These are phyloP conservation scores for Troides oblongomaculatus DNA, from an alignment of 2,888 invertebrate genomes.

Conservation along the genomic window DNA sequence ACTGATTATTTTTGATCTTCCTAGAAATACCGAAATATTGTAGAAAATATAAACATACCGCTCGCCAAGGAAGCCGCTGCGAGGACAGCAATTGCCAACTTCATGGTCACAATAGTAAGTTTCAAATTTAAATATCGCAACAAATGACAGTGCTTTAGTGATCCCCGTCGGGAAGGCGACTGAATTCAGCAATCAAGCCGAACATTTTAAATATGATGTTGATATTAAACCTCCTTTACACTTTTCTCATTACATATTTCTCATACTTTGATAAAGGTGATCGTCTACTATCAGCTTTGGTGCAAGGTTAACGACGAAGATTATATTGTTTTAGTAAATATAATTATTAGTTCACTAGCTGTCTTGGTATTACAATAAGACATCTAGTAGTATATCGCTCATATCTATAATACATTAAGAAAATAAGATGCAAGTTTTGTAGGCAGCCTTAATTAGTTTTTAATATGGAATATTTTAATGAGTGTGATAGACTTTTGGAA, in stretches of 20 bases:
- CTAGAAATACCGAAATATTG: not conserved
- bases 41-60: slow-evolving; percentile 34
- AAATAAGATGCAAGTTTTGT: not conserved
- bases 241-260: not conserved
- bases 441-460: not conserved
- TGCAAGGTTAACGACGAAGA: not conserved
- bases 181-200: slow-evolving; percentile 1
- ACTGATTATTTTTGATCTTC: no score
- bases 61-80: slow-evolving; percentile 33
- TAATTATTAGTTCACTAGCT: no score
- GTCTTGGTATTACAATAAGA: no score
- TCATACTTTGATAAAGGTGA: not conserved
- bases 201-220: slow-evolving; percentile 2
- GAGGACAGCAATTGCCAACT: slow-evolving; percentile 31
- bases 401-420: no score
- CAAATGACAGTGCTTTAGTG: not conserved
- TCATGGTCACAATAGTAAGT: slow-evolving; percentile 30
- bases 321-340: no score
- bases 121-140: not conserved
- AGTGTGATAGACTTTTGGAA: not conserved
- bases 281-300: not conserved
- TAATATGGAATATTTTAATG: no score
- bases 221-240: slow-evolving; percentile 3
- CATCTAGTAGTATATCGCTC: no score
- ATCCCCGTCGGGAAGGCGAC: slow-evolving; percentile 11